Base-by-base conservation (phyloP, 2,113 vertebrate species). In the Galbula dea region DNA sequence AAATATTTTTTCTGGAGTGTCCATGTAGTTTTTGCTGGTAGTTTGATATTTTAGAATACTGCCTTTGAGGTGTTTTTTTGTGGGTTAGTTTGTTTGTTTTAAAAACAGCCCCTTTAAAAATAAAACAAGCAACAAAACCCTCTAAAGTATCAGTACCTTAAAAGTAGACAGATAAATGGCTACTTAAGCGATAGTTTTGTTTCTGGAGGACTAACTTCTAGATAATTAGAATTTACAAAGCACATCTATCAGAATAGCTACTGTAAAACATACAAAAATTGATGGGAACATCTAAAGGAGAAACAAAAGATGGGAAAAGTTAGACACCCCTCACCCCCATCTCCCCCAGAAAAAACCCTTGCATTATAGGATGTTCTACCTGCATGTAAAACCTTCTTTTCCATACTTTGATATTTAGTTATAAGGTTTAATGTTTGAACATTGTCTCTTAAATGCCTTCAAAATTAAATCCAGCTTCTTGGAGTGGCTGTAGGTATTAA, bases 291-390 rank as follows among this genome's bases (percentile, higher is more conserved):
- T 46, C 43, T 52, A 39, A 91, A 78, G 30, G 30, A 41, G 54
- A 89, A 92, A 49, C 2, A 72, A 65, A 72, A 26, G 0, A 22
- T 49, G 22, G 11, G 19, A 77, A 27, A 57, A 69, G 15, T 72
- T 72, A 67, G 49, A 36, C 9, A 18, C 1, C 3, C 1, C 14
- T 43, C 36, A 52, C 4, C 4, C 7, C 5, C 20, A 24, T 7
- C 3, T 11, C 3, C 4, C 15, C 4, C 1, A 15, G 15, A 49
- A 63, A 27, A 5, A 0, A 0, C 10, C 12, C 11, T 63, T 77
- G 32, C 2, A 11, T 36, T 59, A 59, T 36, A 68, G 12, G 9
- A 37, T 43, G 8, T 69, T 69, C 29, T 58, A 29, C 49, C 24
- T 15, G 12, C 45, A 39, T 68, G 27, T 12, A 78, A 78, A 34